These are phyloP conservation scores for Athetis lepigone DNA, from an alignment of 2,888 invertebrate genomes.

Conservation along the genomic window DNA sequence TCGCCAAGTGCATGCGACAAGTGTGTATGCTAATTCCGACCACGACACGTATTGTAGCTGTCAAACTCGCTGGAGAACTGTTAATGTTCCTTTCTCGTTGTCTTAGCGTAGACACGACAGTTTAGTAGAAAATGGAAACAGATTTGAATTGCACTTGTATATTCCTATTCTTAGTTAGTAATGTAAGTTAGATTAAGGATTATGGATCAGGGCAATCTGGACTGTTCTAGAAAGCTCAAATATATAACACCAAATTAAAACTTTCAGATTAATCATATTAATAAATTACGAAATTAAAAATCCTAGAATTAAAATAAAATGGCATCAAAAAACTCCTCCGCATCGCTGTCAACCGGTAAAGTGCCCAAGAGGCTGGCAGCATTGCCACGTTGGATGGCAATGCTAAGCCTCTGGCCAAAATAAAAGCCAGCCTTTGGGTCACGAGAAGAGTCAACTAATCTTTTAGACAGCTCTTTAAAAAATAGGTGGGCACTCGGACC, in stretches of 20 bases:
- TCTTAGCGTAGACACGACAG: conserved; percentile 71
- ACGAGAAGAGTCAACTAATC: no score
- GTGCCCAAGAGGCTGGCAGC: no score
- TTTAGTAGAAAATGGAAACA: conserved; percentile 40
- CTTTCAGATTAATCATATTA: no score
- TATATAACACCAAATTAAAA: not conserved
- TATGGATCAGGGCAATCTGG: conserved; percentile 19
- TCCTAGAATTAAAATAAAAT: no score
- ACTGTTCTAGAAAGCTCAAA: not conserved
- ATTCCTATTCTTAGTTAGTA: conserved; percentile 13
- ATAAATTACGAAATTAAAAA: no score
- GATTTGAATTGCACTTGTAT: conserved; percentile 34
- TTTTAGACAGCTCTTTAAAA: no score
- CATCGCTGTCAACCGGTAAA: no score
- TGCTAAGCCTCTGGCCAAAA: no score
- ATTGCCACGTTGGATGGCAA: no score
- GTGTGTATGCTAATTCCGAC: conserved; percentile 85
- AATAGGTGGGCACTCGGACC: no score
- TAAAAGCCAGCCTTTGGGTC: no score
- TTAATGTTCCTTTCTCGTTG: conserved; percentile 74
- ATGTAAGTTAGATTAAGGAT: conserved; percentile 14
- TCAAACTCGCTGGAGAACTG: conserved; percentile 79
- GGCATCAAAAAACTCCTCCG: no score
- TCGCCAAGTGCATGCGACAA: conserved; percentile 80
- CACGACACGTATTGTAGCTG: conserved; percentile 82